A percentile compares a stretch with the other conserved stretches of the same genome.
These are phyloP conservation scores for Leptinotarsa peninsularis DNA, from an alignment of 2,888 invertebrate genomes.

Conservation along the genomic window DNA sequence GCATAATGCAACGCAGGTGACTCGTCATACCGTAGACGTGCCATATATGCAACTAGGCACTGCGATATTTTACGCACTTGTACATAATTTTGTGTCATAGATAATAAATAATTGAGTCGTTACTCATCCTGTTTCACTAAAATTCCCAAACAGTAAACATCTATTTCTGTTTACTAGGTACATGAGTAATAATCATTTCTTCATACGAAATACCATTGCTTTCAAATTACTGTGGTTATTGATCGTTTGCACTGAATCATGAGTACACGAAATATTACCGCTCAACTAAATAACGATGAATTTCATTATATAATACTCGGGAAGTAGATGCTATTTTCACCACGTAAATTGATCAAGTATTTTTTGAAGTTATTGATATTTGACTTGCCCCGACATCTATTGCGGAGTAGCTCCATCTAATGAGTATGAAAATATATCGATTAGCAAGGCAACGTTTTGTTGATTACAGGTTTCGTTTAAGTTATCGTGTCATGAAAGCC, in stretches of 20 bases:
- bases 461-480: background rate
- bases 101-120: too few species aligned
- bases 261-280: constrained; percentile 16
- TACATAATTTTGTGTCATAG: too few species aligned
- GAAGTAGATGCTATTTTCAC: constrained; percentile 31
- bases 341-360: background rate
- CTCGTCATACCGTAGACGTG: too few species aligned
- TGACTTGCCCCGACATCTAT: constrained; percentile 23
- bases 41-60: too few species aligned
- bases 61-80: too few species aligned
- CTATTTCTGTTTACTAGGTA: background rate
- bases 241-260: constrained; percentile 25
- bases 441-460: background rate
- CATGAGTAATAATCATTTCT: background rate
- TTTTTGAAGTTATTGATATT: background rate
- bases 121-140: too few species aligned
- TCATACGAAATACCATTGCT: background rate
- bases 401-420: background rate
- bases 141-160: too few species aligned
- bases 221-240: constrained; percentile 25
- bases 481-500: background rate
- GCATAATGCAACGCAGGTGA: too few species aligned
- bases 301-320: constrained; percentile 34
- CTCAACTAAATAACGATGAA: constrained; percentile 13
- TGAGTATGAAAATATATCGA: background rate